Percentiles rank a stretch among this genome's conserved stretches.
phyloP scores from a whole-genome alignment of 2,113 vertebrate genomes.

The Leuciscus idus region DNA sequence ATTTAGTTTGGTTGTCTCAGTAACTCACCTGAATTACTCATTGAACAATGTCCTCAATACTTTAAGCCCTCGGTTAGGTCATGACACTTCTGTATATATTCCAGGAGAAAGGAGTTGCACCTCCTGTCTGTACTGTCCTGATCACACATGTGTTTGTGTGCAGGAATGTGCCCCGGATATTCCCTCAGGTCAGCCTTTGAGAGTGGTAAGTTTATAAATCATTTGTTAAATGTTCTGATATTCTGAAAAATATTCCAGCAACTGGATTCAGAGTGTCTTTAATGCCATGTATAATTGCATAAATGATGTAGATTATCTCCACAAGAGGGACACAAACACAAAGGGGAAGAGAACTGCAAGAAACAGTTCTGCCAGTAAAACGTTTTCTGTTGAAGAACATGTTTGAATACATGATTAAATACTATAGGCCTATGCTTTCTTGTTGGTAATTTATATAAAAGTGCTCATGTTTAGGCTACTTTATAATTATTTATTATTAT shows the following conservation, averaged over 20 bases:
- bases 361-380: conserved; percentile 61
- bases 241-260: neutral
- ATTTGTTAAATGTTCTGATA: conserved; percentile 1
- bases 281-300: neutral
- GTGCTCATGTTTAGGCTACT: too few species aligned
- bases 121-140: neutral
- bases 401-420: neutral
- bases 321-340: conserved; percentile 3
- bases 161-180: neutral
- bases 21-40: conserved; percentile 46
- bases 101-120: neutral
- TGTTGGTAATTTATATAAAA: too few species aligned
- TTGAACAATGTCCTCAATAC: neutral
- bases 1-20: neutral
- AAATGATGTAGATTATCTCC: conserved; percentile 5
- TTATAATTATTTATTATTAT: too few species aligned
- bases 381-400: neutral
- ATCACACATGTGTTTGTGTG: conserved; percentile 3
- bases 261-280: neutral
- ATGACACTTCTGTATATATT: conserved; percentile 8
- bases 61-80: neutral
- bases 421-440: too few species aligned
- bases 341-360: neutral
- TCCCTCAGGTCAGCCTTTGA: neutral
- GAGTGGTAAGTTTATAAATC: neutral